Conservation (phyloP, 1,140 invertebrate genomes). For the Choristoneura fumiferana region DNA sequence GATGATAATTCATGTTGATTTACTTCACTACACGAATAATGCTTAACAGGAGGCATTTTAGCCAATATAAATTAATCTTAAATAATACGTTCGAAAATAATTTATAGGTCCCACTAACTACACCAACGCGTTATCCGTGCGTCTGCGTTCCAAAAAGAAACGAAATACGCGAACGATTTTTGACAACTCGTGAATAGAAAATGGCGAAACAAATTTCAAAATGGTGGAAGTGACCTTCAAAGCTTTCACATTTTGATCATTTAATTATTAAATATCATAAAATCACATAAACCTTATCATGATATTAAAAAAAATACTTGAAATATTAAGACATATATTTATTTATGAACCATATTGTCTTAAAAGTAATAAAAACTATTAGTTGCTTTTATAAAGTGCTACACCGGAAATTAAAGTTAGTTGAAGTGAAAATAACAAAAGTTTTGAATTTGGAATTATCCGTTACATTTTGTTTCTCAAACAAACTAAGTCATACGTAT, state of each 20-base stretch:
- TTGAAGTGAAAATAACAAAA: too few relatives aligned
- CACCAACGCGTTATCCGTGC: constrained; percentile 24
- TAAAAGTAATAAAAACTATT: too few relatives aligned
- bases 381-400: too few relatives aligned
- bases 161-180: constrained; percentile 17
- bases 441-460: too few relatives aligned
- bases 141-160: constrained; percentile 40
- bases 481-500: too few relatives aligned
- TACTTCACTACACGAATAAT: constrained; percentile 72
- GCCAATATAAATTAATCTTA: constrained; percentile 50
- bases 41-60: constrained; percentile 67
- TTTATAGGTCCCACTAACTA: constrained; percentile 32
- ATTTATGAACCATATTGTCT: too few relatives aligned
- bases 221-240: constrained; percentile 51
- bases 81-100: constrained; percentile 43
- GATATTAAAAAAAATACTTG: too few relatives aligned
- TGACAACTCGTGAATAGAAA: constrained; percentile 32
- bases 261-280: not conserved
- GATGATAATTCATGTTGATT: constrained; percentile 75
- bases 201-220: constrained; percentile 49
- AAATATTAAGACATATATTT: too few relatives aligned
- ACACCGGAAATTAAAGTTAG: too few relatives aligned
- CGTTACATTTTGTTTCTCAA: too few relatives aligned
- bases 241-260: constrained; percentile 1
- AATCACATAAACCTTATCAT: too few relatives aligned